A percentile compares a stretch with the other conserved stretches of the same genome.
Evolutionary conservation across 2,113 vertebrate genomes (phyloP).

Genomic region (Addax nasomaculatus): DNA sequence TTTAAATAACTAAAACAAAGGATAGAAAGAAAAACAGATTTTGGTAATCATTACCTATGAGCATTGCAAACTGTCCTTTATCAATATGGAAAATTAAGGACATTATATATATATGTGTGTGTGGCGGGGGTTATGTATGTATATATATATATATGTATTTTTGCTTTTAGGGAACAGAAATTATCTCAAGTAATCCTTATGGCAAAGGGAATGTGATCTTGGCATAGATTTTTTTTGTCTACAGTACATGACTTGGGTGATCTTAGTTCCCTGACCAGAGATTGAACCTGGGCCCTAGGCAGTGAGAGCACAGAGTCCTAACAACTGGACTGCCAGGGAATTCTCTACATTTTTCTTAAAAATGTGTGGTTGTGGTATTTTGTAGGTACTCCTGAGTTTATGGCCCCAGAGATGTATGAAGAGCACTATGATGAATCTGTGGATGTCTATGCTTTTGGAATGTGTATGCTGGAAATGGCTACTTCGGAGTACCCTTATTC

Average conservation of each 20-base stretch:
- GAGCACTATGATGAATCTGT: conserved; percentile 96
- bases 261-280: background rate
- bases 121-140: too few relatives aligned
- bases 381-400: conserved; percentile 94
- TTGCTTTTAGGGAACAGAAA: background rate
- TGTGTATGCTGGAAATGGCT: conserved; percentile 97
- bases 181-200: background rate
- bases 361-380: conserved; percentile 45
- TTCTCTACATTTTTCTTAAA: background rate
- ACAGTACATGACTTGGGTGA: background rate
- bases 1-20: background rate
- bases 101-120: background rate
- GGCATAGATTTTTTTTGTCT: background rate
- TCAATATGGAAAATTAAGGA: background rate
- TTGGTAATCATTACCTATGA: conserved; percentile 13
- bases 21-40: conserved; percentile 4
- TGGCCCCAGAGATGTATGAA: conserved; percentile 97
- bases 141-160: background rate
- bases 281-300: background rate
- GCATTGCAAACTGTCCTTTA: background rate
- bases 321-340: background rate
- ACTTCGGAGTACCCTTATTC: conserved; percentile 96
- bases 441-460: conserved; percentile 95
- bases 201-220: conserved; percentile 18
- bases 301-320: background rate